phyloP scores from a whole-genome alignment of 2,797 vertebrate genomes.

The Acestrorhynchus altus region DNA sequence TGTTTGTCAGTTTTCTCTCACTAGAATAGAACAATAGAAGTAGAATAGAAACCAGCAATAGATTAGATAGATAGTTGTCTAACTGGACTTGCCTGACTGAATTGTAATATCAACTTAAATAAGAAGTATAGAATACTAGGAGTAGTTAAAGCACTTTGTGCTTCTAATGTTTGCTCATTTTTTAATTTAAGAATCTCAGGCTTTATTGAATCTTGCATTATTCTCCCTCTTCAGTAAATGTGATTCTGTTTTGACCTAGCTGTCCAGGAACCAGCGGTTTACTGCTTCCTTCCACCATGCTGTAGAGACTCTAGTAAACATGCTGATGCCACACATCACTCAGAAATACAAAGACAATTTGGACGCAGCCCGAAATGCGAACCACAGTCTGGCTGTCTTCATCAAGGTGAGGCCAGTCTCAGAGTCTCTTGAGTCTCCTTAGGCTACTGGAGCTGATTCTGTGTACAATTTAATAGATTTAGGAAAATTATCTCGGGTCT shows the following conservation, averaged over 20 bases:
- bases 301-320: slow-evolving; percentile 95
- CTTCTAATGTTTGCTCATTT: too few species aligned
- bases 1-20: too few species aligned
- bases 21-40: too few species aligned
- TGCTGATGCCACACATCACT: slow-evolving; percentile 97
- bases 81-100: neutral
- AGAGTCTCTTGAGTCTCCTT: neutral
- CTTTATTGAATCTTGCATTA: too few species aligned
- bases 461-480: neutral
- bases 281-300: slow-evolving; percentile 93
- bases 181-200: neutral
- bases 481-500: neutral
- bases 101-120: neutral
- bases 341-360: slow-evolving; percentile 98
- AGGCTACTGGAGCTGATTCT: neutral
- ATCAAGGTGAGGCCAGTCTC: slow-evolving; percentile 83
- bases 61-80: too few species aligned
- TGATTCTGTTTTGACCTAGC: slow-evolving; percentile 68
- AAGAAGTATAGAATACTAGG: too few species aligned
- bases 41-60: too few species aligned
- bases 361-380: slow-evolving; percentile 94
- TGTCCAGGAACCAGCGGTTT: slow-evolving; percentile 95
- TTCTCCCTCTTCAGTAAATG: neutral
- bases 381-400: slow-evolving; percentile 96
- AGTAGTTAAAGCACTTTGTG: too few species aligned